Conservation (phyloP, 1,140 invertebrate genomes). For the Polypedilum vanderplanki region DNA sequence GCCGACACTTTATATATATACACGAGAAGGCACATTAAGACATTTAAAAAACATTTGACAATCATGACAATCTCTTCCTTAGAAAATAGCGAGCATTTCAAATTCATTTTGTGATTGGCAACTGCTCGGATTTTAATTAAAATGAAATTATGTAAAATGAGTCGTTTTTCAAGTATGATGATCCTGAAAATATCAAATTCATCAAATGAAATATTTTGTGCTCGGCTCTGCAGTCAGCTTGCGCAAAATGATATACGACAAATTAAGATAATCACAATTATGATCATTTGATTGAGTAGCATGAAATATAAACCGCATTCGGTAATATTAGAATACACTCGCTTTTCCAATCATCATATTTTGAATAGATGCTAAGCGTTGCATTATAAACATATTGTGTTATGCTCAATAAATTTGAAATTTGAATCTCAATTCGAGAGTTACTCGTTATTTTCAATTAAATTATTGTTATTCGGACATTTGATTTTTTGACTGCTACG, state of each 20-base stretch:
- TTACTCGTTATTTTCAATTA: too few species aligned
- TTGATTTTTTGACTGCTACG: too few species aligned
- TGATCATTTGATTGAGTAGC: constrained; percentile 2
- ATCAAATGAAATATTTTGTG: constrained; percentile 20
- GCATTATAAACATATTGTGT: too few species aligned
- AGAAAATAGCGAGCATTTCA: background rate
- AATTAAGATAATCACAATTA: constrained; percentile 20
- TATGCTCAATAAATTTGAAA: too few species aligned
- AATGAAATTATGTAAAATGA: constrained; percentile 28
- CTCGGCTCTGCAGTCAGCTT: background rate
- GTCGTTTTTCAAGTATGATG: constrained; percentile 25
- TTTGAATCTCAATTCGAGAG: too few species aligned
- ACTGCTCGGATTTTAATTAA: constrained; percentile 27
- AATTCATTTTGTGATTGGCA: background rate
- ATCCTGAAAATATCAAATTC: constrained; percentile 22
- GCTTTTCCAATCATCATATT: background rate
- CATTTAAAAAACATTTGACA: background rate
- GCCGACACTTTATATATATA: background rate
- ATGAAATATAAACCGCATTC: constrained; percentile 19
- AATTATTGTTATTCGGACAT: too few species aligned
- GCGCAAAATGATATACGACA: background rate
- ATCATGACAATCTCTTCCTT: too few species aligned
- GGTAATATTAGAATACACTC: background rate
- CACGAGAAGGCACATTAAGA: constrained; percentile 9
- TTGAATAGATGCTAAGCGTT: too few species aligned